Evolutionary conservation across 2,888 invertebrate species (phyloP).

Genomic region (Synanthedon myopaeformis): DNA sequence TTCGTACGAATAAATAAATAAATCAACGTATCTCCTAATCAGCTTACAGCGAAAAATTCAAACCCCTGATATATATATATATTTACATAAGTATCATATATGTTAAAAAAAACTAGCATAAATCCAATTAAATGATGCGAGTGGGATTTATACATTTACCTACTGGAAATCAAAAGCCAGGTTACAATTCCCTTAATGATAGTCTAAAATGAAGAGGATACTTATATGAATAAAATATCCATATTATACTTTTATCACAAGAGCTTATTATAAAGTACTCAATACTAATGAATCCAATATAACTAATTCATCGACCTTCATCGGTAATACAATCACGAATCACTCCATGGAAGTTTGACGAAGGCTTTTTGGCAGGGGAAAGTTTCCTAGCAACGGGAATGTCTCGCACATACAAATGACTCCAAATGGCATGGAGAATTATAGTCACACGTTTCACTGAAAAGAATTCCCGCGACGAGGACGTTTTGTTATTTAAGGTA

Average conservation of each 20-base stretch:
- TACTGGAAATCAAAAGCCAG: too few relatives aligned
- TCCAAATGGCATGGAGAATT: slow-evolving; percentile 12
- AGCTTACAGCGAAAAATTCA: too few relatives aligned
- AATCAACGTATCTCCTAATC: too few relatives aligned
- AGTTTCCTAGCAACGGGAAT: slow-evolving; percentile 37
- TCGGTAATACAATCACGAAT: slow-evolving; percentile 55
- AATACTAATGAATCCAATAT: neutral
- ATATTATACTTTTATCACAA: neutral
- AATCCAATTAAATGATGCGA: too few relatives aligned
- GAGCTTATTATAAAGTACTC: slow-evolving; percentile 7
- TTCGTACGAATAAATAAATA: too few relatives aligned
- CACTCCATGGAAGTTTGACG: slow-evolving; percentile 58
- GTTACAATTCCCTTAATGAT: too few relatives aligned
- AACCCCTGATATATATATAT: too few relatives aligned
- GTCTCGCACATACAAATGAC: slow-evolving; percentile 54
- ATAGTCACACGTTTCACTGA: slow-evolving; percentile 9
- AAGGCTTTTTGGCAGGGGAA: slow-evolving; percentile 59
- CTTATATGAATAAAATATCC: neutral
- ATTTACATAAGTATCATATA: too few relatives aligned
- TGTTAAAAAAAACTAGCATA: too few relatives aligned
- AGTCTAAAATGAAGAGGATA: too few relatives aligned
- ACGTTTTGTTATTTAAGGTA: slow-evolving; percentile 5
- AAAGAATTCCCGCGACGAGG: slow-evolving; percentile 12
- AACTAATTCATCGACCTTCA: slow-evolving; percentile 14
- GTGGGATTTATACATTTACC: too few relatives aligned